A percentile compares a stretch with the other conserved stretches of the same genome.
Conservation (phyloP, 2,797 vertebrate species). For the Falco cherrug region DNA sequence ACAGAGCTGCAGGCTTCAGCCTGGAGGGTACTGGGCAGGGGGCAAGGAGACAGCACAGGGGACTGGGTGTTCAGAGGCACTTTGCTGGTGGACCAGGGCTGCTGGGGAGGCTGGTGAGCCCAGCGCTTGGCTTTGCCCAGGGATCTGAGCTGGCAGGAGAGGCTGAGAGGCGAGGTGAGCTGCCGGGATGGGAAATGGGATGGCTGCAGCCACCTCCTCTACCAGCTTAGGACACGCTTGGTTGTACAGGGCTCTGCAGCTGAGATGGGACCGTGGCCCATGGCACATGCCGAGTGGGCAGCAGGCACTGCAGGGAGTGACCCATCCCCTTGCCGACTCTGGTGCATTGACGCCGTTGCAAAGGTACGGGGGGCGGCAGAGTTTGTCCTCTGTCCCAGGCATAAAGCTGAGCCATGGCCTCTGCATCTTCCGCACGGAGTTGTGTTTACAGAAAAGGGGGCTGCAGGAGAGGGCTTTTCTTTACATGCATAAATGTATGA, state of each 20-base stretch:
- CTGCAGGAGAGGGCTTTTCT: background rate
- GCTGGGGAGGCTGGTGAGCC: background rate
- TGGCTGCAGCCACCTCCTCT: background rate
- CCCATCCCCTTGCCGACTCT: background rate
- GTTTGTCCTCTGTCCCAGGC: background rate
- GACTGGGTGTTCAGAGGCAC: accelerated
- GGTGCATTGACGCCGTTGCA: accelerated
- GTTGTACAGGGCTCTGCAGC: background rate
- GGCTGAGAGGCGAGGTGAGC: background rate
- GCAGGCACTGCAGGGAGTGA: background rate
- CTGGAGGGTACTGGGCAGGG: background rate
- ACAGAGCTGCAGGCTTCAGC: background rate
- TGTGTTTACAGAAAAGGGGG: background rate
- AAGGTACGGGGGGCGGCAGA: background rate
- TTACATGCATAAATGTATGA: no score
- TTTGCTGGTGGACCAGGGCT: background rate
- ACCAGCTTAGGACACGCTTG: background rate
- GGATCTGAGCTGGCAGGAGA: background rate
- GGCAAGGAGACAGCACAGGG: background rate
- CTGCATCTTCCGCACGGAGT: background rate
- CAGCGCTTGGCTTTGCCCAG: background rate
- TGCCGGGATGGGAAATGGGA: accelerated
- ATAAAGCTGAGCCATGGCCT: background rate
- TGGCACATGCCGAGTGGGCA: background rate
- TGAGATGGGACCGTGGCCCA: background rate